Evolutionary conservation across 2,888 invertebrate species (phyloP), one percentile per base, ranked within the genome.

Genomic region (Stramonita haemastoma): DNA sequence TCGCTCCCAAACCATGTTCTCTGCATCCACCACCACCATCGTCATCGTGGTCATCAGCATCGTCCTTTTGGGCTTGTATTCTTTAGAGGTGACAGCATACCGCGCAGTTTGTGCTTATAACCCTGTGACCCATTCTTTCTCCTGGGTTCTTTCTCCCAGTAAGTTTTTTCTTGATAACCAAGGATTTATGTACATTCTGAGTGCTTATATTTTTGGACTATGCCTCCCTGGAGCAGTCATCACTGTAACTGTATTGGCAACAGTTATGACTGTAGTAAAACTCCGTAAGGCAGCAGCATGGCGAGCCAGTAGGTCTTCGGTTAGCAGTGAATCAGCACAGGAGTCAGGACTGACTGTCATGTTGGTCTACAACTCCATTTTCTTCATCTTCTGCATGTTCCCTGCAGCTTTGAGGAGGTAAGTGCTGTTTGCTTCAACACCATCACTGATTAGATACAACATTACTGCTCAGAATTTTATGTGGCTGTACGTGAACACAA

Each of bases 21-120:
- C n/a, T n/a, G n/a, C 77, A 1, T 77, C 77, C 77, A 77, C 77
- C 77, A 77, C 77, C 77, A 29, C 29, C 77, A 29, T n/a, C 77
- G n/a, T 77, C 77, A 77, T 77, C 77, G 77, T 77, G 4, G n/a
- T 77, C n/a, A 29, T 77, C 77, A 29, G n/a, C 77, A n/a, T 77
- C n/a, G 77, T 77, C n/a, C 26, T 77, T 0, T 22, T 77, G 29
- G 77, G 77, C 26, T 11, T 77, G 26, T 77, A 77, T n/a, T 77
- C n/a, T n/a, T n/a, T 77, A 26, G 77, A 26, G n/a, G 77, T 77
- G n/a, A 29, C n/a, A 13, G 13, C 11, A 11, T 77, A 77, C 77
- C 77, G 77, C 11, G 29, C n/a, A 13, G 26, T 29, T 2, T 77
- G 77, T 77, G n/a, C n/a, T 11, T 77, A 77, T 29, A n/a, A 77